phyloP scores from a whole-genome alignment of 2,113 vertebrate species.

The Oenanthe oenanthe region DNA sequence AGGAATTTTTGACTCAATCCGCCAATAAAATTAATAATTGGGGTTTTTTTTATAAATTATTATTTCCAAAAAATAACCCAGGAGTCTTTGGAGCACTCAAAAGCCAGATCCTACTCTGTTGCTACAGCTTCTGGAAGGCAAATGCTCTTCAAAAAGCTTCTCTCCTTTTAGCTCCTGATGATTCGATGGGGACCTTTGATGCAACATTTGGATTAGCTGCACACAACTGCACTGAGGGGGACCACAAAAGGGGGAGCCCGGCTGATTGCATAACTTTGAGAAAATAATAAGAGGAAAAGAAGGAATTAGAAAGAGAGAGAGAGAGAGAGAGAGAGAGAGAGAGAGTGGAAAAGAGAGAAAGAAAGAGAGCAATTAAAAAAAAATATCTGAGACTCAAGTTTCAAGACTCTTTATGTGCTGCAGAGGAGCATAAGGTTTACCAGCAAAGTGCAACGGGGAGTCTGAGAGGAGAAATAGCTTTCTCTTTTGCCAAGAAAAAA shows the following conservation, averaged over 20 bases:
- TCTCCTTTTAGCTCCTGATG: slow-evolving; percentile 58
- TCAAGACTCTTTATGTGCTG: slow-evolving; percentile 74
- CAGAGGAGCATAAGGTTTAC: slow-evolving; percentile 72
- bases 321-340: slow-evolving; percentile 35
- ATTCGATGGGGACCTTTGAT: slow-evolving; percentile 67
- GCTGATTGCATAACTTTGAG: slow-evolving; percentile 70
- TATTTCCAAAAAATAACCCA: neutral
- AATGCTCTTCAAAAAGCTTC: slow-evolving; percentile 51
- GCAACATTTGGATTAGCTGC: slow-evolving; percentile 67
- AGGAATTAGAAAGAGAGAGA: slow-evolving; percentile 33
- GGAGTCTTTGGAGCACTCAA: slow-evolving; percentile 74
- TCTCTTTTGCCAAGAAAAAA: slow-evolving; percentile 63
- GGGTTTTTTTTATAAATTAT: neutral
- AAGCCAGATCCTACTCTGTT: slow-evolving; percentile 54
- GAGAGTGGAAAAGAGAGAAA: neutral
- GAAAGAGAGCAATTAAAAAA: slow-evolving; percentile 50
- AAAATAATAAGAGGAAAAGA: slow-evolving; percentile 54
- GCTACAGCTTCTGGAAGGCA: slow-evolving; percentile 73
- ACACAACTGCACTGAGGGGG: slow-evolving; percentile 61
- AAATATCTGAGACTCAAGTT: slow-evolving; percentile 78
- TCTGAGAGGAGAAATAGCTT: slow-evolving; percentile 70
- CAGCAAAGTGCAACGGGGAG: slow-evolving; percentile 75
- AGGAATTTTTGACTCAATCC: slow-evolving; percentile 35
- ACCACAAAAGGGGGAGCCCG: slow-evolving; percentile 50
- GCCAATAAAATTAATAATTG: slow-evolving; percentile 40